Conservation (phyloP, 1,140 invertebrate species). For the Pseudomyrmex concolor region DNA sequence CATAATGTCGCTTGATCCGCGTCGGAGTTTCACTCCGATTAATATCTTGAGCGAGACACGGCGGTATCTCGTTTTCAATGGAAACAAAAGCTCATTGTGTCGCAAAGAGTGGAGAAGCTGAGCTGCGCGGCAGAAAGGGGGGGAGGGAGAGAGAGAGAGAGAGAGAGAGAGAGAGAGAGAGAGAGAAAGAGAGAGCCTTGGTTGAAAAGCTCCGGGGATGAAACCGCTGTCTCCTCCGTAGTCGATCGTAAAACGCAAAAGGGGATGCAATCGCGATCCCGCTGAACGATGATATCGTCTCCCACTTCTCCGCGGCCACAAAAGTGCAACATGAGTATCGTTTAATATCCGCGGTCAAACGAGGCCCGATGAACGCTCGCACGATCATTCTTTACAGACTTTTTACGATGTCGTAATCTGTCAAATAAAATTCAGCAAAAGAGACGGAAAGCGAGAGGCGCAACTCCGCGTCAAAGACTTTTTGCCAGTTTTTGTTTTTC, state of each 20-base stretch:
- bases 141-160: background rate
- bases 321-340: constrained; percentile 36
- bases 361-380: constrained; percentile 18
- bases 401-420: constrained; percentile 5
- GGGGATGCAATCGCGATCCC: constrained; percentile 10
- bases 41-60: constrained; percentile 68
- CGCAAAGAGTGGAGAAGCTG: background rate
- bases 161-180: background rate
- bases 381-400: background rate
- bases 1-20: constrained; percentile 60
- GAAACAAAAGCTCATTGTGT: constrained; percentile 70
- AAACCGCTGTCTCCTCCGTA: constrained; percentile 8
- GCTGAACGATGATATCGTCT: background rate
- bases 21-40: constrained; percentile 59
- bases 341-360: constrained; percentile 15
- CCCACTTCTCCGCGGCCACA: background rate
- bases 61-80: constrained; percentile 60
- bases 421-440: background rate
- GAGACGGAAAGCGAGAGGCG: no score
- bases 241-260: constrained; percentile 36
- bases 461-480: no score
- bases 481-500: no score
- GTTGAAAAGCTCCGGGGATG: constrained; percentile 48
- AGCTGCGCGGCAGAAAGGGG: background rate
- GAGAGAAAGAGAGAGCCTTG: background rate